Evolutionary conservation across 2,888 invertebrate genomes (phyloP).

Genomic region (Polia nebulosa): DNA sequence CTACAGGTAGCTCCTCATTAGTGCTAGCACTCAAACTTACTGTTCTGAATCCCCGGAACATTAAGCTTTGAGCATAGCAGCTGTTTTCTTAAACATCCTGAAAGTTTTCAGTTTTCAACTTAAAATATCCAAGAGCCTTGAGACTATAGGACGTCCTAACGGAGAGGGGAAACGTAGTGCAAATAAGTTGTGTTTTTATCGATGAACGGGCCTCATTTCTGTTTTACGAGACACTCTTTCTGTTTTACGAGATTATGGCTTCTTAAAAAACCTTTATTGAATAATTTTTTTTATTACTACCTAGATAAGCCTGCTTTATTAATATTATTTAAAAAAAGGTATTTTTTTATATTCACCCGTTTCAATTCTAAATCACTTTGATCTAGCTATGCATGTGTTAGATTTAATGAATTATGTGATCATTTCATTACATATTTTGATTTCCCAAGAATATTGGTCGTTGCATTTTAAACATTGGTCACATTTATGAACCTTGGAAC

Average conservation of each 20-base stretch:
- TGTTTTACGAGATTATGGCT: not conserved
- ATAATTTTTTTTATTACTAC: not conserved
- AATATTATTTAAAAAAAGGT: not conserved
- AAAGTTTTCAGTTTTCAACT: constrained; percentile 22
- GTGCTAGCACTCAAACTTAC: constrained; percentile 76
- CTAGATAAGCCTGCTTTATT: too few relatives aligned
- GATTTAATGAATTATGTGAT: too few relatives aligned
- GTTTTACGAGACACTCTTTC: too few relatives aligned
- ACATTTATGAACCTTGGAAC: too few relatives aligned
- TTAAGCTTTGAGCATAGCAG: constrained; percentile 69
- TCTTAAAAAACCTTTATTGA: not conserved
- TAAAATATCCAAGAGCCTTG: constrained; percentile 14
- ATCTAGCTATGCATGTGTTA: too few relatives aligned
- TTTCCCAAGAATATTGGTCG: too few relatives aligned
- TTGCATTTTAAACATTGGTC: too few relatives aligned
- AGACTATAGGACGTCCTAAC: constrained; percentile 2
- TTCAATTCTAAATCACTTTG: not conserved
- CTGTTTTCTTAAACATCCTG: constrained; percentile 60
- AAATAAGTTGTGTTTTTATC: constrained; percentile 30
- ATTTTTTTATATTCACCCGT: not conserved
- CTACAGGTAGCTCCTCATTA: constrained; percentile 88
- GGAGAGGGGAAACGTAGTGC: not conserved
- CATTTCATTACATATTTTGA: too few relatives aligned
- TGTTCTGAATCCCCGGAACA: constrained; percentile 78
- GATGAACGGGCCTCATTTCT: not conserved